phyloP scores from a whole-genome alignment of 2,888 invertebrate species.

The Apoda limacodes region DNA sequence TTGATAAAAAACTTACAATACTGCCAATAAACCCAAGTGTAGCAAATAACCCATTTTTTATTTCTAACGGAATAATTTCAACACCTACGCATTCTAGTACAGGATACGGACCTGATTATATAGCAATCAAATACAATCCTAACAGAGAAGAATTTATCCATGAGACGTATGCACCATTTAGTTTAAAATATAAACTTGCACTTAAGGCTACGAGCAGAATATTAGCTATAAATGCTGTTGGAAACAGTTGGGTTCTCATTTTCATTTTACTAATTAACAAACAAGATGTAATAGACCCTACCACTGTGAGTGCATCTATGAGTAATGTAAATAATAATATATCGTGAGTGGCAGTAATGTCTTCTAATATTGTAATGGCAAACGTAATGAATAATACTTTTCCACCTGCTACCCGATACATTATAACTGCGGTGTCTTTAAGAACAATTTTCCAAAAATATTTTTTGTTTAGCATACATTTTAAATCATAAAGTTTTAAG shows the following conservation, averaged over 20 bases:
- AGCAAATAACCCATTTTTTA: slow-evolving; percentile 17
- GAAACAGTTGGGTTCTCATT: slow-evolving; percentile 20
- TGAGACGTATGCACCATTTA: slow-evolving; percentile 6
- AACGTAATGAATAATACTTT: slow-evolving; percentile 18
- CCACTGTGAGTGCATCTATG: slow-evolving; percentile 16
- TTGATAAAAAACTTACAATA: slow-evolving; percentile 16
- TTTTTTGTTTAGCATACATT: slow-evolving; percentile 8
- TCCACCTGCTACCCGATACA: slow-evolving; percentile 17
- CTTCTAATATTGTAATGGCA: slow-evolving; percentile 20
- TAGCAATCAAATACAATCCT: slow-evolving; percentile 15
- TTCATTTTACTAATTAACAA: slow-evolving; percentile 17
- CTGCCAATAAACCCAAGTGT: slow-evolving; percentile 16
- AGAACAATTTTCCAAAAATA: slow-evolving; percentile 21
- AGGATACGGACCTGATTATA: slow-evolving; percentile 17
- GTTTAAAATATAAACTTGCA: slow-evolving; percentile 16
- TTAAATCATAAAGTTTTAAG: slow-evolving; percentile 3
- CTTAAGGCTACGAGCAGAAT: slow-evolving; percentile 16
- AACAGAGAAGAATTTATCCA: slow-evolving; percentile 16
- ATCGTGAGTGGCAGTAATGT: slow-evolving; percentile 18
- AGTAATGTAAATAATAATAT: slow-evolving; percentile 18
- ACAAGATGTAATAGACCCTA: slow-evolving; percentile 18
- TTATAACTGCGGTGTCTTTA: slow-evolving; percentile 11
- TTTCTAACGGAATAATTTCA: slow-evolving; percentile 21
- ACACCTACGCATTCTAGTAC: slow-evolving; percentile 17
- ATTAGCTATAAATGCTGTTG: slow-evolving; percentile 15